These are phyloP conservation scores for Hyposmocoma kahamanoa DNA, from an alignment of 1,140 invertebrate genomes.

Conservation along the genomic window DNA sequence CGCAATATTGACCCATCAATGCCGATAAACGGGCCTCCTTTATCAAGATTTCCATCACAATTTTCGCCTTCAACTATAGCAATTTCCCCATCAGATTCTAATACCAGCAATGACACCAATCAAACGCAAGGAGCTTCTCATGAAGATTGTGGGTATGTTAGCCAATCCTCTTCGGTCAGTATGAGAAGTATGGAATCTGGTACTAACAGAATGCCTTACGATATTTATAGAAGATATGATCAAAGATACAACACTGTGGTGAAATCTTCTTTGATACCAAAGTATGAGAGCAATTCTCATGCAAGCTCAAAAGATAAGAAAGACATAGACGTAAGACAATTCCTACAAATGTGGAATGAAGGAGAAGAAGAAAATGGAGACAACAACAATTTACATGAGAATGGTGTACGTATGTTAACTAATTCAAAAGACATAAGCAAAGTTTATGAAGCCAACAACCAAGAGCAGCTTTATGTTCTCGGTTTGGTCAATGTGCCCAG, in stretches of 20 bases:
- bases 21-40: conserved; percentile 35
- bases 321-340: conserved; percentile 61
- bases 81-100: conserved; percentile 65
- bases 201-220: conserved; percentile 38
- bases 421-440: conserved; percentile 22
- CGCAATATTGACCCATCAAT: conserved; percentile 38
- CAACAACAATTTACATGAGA: conserved; percentile 32
- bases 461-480: conserved; percentile 66
- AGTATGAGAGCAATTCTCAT: conserved; percentile 17
- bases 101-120: conserved; percentile 54
- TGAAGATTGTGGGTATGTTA: conserved; percentile 70
- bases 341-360: conserved; percentile 72
- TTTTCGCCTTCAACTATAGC: conserved; percentile 59
- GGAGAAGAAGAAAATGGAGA: conserved; percentile 60
- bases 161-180: conserved; percentile 63
- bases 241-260: conserved; percentile 30
- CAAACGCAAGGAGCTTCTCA: conserved; percentile 43
- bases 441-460: conserved; percentile 34
- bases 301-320: conserved; percentile 45
- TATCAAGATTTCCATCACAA: conserved; percentile 46
- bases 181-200: conserved; percentile 57
- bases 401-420: conserved; percentile 18
- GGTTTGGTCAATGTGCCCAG: conserved; percentile 63
- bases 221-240: conserved; percentile 41
- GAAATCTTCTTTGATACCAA: conserved; percentile 22